Evolutionary conservation across 2,797 vertebrate genomes (phyloP), one percentile per base, ranked within the genome.

Genomic region (Schizothorax lantsangensis): DNA sequence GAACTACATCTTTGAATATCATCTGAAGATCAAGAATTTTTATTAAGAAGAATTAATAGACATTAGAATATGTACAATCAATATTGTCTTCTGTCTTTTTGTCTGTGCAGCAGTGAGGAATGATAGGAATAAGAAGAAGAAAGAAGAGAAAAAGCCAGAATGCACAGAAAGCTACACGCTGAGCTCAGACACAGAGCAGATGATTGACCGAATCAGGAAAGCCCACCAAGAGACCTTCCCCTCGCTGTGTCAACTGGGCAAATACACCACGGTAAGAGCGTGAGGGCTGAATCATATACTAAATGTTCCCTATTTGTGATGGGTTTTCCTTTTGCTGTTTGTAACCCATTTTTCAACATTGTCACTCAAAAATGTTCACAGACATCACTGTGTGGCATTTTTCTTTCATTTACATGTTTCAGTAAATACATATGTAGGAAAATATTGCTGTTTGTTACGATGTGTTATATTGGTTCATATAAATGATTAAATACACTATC

Each of bases 41-140:
- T 59, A 59, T n/a, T 59, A 59, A 23, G n/a, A 17, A 47, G 23
- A 9, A 54, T 54, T 21, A 7, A 54, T 19, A 54, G 54, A 15
- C 6, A 30, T 36, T 78, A 33, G 1, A 52, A 40, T 71, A 26
- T 19, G 43, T 10, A 15, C 6, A 71, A 43, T 52, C 30, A 15
- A 17, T 33, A 12, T 14, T 79, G 36, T 19, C 10, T 2, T 47
- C 30, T 57, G 30, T 81, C 45, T 81, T 17, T 86, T 17, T 80
- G 17, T 77, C 36, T 66, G 33, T 87, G 69, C 89, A 99, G 98
- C 98, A 2, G 98, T 99, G 93, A 96, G 98, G 90, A 99, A 99
- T 0, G 98, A 99, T 94, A 94, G 98, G 84, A 99, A 99, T 94
- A 99, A 99, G 94, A 99, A 99, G 95, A 99, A 99, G 93, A 99